These are phyloP conservation scores for Tryphoninae sp. DNA, from an alignment of 2,888 invertebrate genomes.

Conservation along the genomic window DNA sequence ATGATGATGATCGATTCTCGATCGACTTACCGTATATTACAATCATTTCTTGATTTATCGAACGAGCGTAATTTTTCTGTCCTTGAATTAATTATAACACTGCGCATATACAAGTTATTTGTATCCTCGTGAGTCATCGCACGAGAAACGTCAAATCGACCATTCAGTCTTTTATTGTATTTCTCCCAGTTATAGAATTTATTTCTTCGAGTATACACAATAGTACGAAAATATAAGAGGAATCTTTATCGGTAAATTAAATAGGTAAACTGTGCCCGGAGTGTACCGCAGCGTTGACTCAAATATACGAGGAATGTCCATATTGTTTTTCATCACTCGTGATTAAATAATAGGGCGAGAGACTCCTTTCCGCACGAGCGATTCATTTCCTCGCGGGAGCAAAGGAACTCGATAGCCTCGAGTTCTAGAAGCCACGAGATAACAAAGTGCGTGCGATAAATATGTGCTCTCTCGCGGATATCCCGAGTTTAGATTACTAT, in stretches of 20 bases:
- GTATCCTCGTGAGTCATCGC: too few species aligned
- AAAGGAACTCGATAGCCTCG: background rate
- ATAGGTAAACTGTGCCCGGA: background rate
- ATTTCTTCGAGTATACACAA: too few species aligned
- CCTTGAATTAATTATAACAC: too few species aligned
- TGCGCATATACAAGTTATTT: too few species aligned
- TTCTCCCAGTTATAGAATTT: too few species aligned
- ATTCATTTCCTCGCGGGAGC: background rate
- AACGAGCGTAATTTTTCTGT: background rate
- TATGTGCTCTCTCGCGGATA: background rate
- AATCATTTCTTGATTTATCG: background rate
- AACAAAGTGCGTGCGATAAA: background rate
- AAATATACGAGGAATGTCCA: background rate
- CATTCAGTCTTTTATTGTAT: too few species aligned
- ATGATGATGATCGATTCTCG: background rate
- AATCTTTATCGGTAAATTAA: background rate
- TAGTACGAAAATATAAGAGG: too few species aligned
- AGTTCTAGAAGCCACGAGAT: constrained; percentile 9
- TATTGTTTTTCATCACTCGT: background rate
- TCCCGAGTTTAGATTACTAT: background rate
- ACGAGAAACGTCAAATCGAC: too few species aligned
- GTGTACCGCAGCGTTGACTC: background rate
- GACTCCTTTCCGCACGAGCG: constrained; percentile 12
- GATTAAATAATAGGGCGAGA: background rate
- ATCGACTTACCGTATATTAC: background rate